These are phyloP conservation scores for Emys orbicularis DNA, from an alignment of 2,797 vertebrate species.

Conservation along the genomic window DNA sequence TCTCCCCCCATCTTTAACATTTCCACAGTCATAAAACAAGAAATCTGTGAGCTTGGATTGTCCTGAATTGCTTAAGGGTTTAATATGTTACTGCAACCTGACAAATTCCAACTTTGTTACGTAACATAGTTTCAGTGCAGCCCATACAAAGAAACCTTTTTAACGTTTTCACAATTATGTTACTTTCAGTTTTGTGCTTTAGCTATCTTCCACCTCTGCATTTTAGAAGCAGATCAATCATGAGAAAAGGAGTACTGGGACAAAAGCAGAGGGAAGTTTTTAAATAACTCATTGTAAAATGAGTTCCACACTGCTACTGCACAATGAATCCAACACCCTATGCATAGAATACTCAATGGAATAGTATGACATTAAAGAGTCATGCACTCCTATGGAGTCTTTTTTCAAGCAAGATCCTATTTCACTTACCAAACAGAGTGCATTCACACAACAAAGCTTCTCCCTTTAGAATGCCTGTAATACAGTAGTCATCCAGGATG, in stretches of 20 bases:
- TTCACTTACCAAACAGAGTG: neutral
- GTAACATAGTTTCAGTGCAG: neutral
- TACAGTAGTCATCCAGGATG: neutral
- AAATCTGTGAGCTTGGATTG: neutral
- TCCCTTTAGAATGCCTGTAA: neutral
- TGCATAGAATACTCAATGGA: neutral
- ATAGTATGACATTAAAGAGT: neutral
- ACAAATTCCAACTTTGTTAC: neutral
- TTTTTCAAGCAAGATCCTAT: neutral
- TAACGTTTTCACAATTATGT: constrained; percentile 12
- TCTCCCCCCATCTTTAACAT: neutral
- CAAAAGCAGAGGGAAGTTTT: neutral
- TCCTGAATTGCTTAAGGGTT: constrained; percentile 30
- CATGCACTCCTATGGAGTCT: neutral
- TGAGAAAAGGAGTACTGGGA: neutral
- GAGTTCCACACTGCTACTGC: neutral
- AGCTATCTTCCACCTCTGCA: neutral
- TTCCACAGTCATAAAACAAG: constrained; percentile 13
- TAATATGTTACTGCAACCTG: neutral
- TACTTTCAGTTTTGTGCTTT: neutral
- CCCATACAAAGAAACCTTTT: neutral
- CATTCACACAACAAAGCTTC: neutral
- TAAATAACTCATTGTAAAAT: neutral
- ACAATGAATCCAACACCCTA: neutral
- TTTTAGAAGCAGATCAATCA: neutral